Conservation (phyloP, 35 echinoderm and acorn worm genomes). For the Chiridota heheva region DNA sequence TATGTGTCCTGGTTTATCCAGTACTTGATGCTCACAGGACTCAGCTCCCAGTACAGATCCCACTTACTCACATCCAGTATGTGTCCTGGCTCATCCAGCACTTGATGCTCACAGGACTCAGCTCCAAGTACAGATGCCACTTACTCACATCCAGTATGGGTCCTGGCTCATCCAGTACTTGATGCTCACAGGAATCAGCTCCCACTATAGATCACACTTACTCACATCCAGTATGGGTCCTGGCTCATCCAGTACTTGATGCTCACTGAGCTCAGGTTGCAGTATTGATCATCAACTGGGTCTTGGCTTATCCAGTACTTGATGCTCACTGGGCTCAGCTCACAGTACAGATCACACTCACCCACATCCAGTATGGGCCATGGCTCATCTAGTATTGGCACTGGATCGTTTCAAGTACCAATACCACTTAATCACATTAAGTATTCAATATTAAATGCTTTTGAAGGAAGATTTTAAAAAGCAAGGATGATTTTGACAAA, state of each 20-base stretch:
- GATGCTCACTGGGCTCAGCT: constrained; percentile 59
- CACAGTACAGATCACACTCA: constrained; percentile 57
- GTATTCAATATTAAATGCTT: too few species aligned
- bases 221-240: constrained; percentile 52
- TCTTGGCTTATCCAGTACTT: too few species aligned
- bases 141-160: constrained; percentile 77
- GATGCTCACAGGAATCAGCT: constrained; percentile 57
- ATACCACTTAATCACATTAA: too few species aligned
- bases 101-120: constrained; percentile 46
- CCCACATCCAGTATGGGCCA: constrained; percentile 49
- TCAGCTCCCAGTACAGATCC: constrained; percentile 85
- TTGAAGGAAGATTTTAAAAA: too few species aligned
- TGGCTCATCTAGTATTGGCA: neutral
- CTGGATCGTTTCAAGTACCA: too few species aligned
- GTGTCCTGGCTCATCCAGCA: constrained; percentile 29
- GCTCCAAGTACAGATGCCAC: constrained; percentile 84
- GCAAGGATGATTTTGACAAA: too few species aligned
- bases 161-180: neutral
- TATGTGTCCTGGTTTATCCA: constrained; percentile 1
- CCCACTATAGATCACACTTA: constrained; percentile 62
- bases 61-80: constrained; percentile 82
- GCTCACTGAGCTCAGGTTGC: too few species aligned
- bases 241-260: neutral
- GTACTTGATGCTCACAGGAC: constrained; percentile 24
- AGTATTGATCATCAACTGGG: too few species aligned